Base-by-base conservation (phyloP, 2,113 vertebrate species). In the Pionites leucogaster region DNA sequence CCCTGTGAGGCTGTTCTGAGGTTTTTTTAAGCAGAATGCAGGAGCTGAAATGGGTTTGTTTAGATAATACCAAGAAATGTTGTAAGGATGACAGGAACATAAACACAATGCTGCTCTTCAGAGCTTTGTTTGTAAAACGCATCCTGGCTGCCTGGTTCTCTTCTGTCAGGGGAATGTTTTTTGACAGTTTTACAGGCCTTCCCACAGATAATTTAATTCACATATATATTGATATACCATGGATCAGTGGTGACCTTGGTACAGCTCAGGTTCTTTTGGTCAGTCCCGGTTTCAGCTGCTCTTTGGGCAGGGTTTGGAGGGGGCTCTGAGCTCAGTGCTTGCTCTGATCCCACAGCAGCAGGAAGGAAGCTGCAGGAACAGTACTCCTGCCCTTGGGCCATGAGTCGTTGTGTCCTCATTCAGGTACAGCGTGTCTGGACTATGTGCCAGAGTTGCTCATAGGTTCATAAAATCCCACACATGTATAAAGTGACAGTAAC, bases 1-100 rank as follows among this genome's bases (percentile, higher is more conserved):
- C 92, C 82, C 87, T 95, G 41, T 92, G 95, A 96, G 94, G 71
- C 90, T 92, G 80, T 92, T 96, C 41, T 72, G 85, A 86, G 86
- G 19, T 63, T 93, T 90, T 92, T 60, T 68, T 83, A 91, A 75
- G 42, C 33, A 79, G 23, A 92, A 74, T 8, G 17, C 6, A 60
- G 46, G 24, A 86, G 28, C 39, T 19, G 4, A 70, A 85, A 65
- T 22, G 13, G 6, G 17, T 78, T 90, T 82, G 53, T 83, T 76
- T 93, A 94, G 87, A 57, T 85, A 74, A 95, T 72, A 78, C 25
- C 50, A 74, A 72, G 37, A 82, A 89, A 94, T 75, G 69, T 42
- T 23, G 70, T 62, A 68, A 89, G 41, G 13, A 46, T 63, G 60
- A 92, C n/a, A 67, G 82, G 28, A 80, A 82, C 37, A 67, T 42